Evolutionary conservation across 1,140 invertebrate species (phyloP).

Genomic region (Phymorhynchus buccinoides): DNA sequence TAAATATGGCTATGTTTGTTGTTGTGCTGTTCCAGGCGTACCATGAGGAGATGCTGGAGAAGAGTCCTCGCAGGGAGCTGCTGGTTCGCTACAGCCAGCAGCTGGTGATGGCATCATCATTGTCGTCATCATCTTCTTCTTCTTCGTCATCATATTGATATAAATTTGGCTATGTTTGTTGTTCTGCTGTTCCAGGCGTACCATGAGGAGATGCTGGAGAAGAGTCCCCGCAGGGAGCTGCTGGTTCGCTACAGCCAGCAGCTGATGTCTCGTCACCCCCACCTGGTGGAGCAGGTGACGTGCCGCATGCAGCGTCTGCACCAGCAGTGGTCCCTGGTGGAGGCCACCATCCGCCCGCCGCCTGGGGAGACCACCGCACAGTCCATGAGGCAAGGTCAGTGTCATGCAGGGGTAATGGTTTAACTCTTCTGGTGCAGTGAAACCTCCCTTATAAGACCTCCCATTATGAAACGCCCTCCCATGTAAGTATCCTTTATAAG

Average conservation of each 20-base stretch:
- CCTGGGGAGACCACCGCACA: constrained; percentile 60
- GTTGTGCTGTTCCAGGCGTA: constrained; percentile 79
- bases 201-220: constrained; percentile 82
- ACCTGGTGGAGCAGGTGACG: constrained; percentile 83
- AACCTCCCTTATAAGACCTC: too few species aligned
- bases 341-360: constrained; percentile 75
- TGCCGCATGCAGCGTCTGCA: constrained; percentile 83
- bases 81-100: constrained; percentile 86
- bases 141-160: too few species aligned
- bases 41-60: constrained; percentile 82
- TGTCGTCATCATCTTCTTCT: too few species aligned
- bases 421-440: neutral
- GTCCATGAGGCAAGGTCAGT: constrained; percentile 68
- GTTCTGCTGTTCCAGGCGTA: constrained; percentile 77
- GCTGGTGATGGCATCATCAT: too few species aligned
- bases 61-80: constrained; percentile 81
- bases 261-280: constrained; percentile 82
- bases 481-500: too few species aligned
- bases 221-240: constrained; percentile 81
- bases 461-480: too few species aligned
- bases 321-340: constrained; percentile 83
- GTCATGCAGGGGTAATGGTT: too few species aligned
- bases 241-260: constrained; percentile 86
- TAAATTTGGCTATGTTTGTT: too few species aligned
- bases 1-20: too few species aligned